These are phyloP conservation scores for Epirrhoe alternata DNA, from an alignment of 2,888 invertebrate species.

Conservation along the genomic window DNA sequence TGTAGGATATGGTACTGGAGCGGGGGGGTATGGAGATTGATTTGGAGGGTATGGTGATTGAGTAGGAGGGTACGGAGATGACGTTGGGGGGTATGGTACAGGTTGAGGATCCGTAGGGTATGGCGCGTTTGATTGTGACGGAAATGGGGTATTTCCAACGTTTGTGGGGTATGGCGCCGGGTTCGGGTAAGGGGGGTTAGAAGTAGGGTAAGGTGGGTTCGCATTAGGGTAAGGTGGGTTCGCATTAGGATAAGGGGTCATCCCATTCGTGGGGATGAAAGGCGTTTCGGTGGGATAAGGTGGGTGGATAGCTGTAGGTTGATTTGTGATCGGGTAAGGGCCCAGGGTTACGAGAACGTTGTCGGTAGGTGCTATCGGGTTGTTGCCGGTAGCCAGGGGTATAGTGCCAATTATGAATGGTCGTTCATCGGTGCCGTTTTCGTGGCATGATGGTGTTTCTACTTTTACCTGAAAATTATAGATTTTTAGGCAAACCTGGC, in stretches of 20 bases:
- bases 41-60: constrained; percentile 28
- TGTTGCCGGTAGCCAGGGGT: constrained; percentile 57
- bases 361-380: constrained; percentile 46
- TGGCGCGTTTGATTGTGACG: constrained; percentile 11
- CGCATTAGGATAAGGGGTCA: constrained; percentile 36
- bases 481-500: not conserved
- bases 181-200: constrained; percentile 38
- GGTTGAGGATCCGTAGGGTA: constrained; percentile 4
- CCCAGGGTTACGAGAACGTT: constrained; percentile 35
- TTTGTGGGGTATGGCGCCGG: constrained; percentile 12
- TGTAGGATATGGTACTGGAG: constrained; percentile 26
- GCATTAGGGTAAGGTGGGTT: constrained; percentile 45
- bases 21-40: constrained; percentile 20
- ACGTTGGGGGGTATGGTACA: constrained; percentile 7
- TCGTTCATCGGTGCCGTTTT: constrained; percentile 50
- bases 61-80: constrained; percentile 41
- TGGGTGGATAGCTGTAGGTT: constrained; percentile 46
- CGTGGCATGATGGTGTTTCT: constrained; percentile 63
- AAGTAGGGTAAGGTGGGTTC: constrained; percentile 38
- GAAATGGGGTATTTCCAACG: constrained; percentile 10
- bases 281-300: constrained; percentile 32
- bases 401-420: constrained; percentile 65
- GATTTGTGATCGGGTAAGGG: constrained; percentile 51
- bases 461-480: constrained; percentile 58
- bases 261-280: constrained; percentile 22